phyloP scores from a whole-genome alignment of 2,113 vertebrate genomes.

The Pedionomus torquatus region DNA sequence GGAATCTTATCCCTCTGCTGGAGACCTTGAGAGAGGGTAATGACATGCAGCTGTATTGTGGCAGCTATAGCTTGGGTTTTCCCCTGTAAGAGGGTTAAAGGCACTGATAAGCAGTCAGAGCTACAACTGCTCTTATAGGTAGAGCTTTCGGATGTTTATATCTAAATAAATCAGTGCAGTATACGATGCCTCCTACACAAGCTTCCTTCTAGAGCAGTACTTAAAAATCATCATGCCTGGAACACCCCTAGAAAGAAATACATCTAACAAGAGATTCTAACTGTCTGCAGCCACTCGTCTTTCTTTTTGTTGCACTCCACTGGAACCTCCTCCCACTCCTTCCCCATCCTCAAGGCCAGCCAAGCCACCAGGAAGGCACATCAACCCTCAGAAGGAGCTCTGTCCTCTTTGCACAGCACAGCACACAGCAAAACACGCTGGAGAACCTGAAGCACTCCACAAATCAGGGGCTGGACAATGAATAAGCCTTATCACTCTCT shows the following conservation, averaged over 20 bases:
- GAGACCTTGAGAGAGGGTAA: not conserved
- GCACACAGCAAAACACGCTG: not conserved
- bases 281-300: not conserved
- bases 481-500: not conserved
- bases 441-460: not conserved
- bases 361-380: fast-evolving
- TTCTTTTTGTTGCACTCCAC: not conserved
- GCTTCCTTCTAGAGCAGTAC: not conserved
- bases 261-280: not conserved
- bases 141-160: not conserved
- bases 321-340: not conserved
- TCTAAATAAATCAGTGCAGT: not conserved
- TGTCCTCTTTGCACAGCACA: not conserved
- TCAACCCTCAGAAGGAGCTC: not conserved
- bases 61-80: not conserved
- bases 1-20: not conserved
- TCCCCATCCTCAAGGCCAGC: not conserved
- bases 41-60: not conserved
- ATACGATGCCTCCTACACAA: not conserved
- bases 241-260: not conserved
- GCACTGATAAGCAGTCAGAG: not conserved
- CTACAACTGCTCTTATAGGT: not conserved
- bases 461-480: not conserved
- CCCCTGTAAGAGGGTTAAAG: not conserved
- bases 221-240: not conserved